These are phyloP conservation scores for Amblyjoppa fuscipennis DNA, from an alignment of 2,888 invertebrate species.

Conservation along the genomic window DNA sequence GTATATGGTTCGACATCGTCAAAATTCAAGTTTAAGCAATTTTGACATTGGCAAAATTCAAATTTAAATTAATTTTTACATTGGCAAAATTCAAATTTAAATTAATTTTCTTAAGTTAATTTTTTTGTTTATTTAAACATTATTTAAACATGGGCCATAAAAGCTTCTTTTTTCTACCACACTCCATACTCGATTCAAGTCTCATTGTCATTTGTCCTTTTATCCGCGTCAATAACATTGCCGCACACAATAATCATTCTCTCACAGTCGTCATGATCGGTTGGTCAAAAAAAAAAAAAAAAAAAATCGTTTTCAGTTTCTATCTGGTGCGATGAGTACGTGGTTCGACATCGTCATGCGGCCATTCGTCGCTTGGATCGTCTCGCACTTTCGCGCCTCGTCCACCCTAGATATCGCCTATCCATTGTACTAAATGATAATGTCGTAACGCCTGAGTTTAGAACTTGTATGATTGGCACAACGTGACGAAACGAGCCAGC, in stretches of 20 bases:
- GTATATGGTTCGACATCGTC: conserved; percentile 74
- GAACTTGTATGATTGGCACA: not conserved
- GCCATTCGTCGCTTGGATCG: conserved; percentile 79
- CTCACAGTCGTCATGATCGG: conserved; percentile 3
- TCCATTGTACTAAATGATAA: conserved; percentile 53
- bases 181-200: conserved; percentile 1
- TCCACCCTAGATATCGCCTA: conserved; percentile 65
- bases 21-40: not conserved
- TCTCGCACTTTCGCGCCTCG: conserved; percentile 77
- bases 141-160: no score
- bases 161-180: not conserved
- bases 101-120: no score
- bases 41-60: no score
- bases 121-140: no score
- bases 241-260: not conserved
- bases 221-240: not conserved
- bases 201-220: not conserved
- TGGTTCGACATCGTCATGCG: conserved; percentile 78
- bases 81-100: no score
- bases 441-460: not conserved
- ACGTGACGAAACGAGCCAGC: not conserved
- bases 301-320: conserved; percentile 78
- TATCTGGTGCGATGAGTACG: conserved; percentile 76
- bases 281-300: not conserved
- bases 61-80: no score